These are phyloP conservation scores for Stegophylla sp. DNA, from an alignment of 2,888 invertebrate genomes.

Conservation along the genomic window DNA sequence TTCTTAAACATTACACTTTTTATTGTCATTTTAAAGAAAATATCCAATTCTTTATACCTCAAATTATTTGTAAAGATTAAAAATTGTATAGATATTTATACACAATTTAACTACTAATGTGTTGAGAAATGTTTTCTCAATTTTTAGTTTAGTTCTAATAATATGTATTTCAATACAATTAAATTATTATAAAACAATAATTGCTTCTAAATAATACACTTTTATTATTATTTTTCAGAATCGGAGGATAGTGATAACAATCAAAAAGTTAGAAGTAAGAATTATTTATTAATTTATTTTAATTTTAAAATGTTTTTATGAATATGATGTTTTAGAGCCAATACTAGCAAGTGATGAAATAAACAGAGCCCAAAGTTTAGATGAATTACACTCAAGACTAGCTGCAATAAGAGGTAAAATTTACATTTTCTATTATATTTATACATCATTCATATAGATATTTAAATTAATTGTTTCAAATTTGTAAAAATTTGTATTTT, in stretches of 20 bases:
- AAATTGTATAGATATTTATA: no score
- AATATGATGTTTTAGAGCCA: conserved; percentile 33
- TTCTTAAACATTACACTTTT: no score
- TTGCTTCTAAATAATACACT: no score
- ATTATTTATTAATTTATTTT: background rate
- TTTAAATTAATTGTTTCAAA: no score
- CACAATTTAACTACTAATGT: background rate
- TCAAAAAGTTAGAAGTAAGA: conserved; percentile 49
- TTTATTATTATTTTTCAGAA: conserved; percentile 38
- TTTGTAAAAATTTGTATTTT: no score
- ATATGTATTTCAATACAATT: background rate
- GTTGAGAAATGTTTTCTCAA: background rate
- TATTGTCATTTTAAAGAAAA: no score
- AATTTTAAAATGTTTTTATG: background rate
- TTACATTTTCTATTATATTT: background rate
- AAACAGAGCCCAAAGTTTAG: conserved; percentile 54
- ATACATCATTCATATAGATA: background rate
- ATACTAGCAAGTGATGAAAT: conserved; percentile 47
- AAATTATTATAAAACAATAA: conserved; percentile 2
- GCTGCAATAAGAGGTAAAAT: conserved; percentile 54
- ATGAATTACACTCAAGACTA: conserved; percentile 43
- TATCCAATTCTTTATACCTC: no score
- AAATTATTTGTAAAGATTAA: no score
- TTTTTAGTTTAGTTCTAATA: background rate
- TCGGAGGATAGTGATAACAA: conserved; percentile 39